Percentiles rank a stretch among this genome's conserved stretches.
phyloP scores from a whole-genome alignment of 2,888 invertebrate species.

The Gandaritis pyraliata region DNA sequence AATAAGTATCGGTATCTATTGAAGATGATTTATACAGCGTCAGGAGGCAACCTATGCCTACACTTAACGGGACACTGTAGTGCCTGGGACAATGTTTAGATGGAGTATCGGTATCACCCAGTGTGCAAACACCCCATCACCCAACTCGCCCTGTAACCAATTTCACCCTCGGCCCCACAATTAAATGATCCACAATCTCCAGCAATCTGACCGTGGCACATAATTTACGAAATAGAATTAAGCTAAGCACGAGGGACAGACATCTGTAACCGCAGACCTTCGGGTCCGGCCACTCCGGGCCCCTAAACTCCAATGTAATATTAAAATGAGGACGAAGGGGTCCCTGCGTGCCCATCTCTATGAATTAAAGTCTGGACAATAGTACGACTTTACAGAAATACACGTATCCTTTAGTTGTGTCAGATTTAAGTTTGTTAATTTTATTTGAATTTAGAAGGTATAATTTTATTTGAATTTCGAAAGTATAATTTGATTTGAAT shows the following conservation, averaged over 20 bases:
- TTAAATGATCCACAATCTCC: conserved; percentile 33
- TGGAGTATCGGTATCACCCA: too few species aligned
- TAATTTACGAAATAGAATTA: conserved; percentile 40
- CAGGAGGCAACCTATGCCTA: too few species aligned
- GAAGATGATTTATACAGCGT: too few species aligned
- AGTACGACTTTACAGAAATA: not conserved
- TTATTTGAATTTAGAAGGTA: too few species aligned
- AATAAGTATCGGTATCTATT: too few species aligned
- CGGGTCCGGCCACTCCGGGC: conserved; percentile 27
- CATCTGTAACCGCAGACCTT: conserved; percentile 36
- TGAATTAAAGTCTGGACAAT: conserved; percentile 7
- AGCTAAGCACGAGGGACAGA: conserved; percentile 36
- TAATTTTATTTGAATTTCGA: too few species aligned
- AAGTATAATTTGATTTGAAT: too few species aligned
- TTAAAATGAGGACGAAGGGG: conserved; percentile 35
- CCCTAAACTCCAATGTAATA: conserved; percentile 36
- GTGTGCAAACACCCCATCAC: not conserved
- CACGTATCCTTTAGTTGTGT: not conserved
- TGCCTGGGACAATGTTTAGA: too few species aligned
- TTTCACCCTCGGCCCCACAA: conserved; percentile 18
- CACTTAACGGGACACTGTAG: too few species aligned
- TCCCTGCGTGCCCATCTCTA: conserved; percentile 9
- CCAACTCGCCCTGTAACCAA: conserved; percentile 4
- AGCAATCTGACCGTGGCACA: conserved; percentile 35
- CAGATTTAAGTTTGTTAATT: not conserved